Evolutionary conservation across 1,140 invertebrate species (phyloP).

Genomic region (Chelonus insularis): DNA sequence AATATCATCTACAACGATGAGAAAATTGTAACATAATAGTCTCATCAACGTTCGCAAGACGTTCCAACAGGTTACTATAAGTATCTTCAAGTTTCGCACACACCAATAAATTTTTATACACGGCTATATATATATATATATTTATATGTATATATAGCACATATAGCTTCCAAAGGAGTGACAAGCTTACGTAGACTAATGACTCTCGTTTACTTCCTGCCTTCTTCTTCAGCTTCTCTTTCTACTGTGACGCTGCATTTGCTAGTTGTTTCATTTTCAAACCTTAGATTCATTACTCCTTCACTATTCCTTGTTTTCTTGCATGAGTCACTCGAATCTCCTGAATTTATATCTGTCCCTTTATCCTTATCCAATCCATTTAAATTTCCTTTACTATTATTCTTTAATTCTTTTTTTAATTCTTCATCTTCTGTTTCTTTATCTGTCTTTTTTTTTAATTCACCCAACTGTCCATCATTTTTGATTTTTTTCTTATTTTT

Average conservation of each 20-base stretch:
- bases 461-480: constrained; percentile 47
- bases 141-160: constrained; percentile 4
- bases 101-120: not conserved
- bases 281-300: constrained; percentile 59
- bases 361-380: constrained; percentile 16
- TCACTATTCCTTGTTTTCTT: constrained; percentile 37
- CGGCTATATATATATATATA: constrained; percentile 11
- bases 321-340: not conserved
- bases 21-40: constrained; percentile 15
- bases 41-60: constrained; percentile 1
- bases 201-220: constrained; percentile 25
- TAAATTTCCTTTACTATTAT: not conserved
- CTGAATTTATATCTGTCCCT: constrained; percentile 27
- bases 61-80: not conserved
- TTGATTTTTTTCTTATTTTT: too few species aligned
- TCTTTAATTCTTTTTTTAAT: constrained; percentile 32
- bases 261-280: constrained; percentile 46
- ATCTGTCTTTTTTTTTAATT: not conserved
- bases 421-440: constrained; percentile 39
- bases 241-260: constrained; percentile 36
- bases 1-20: constrained; percentile 14
- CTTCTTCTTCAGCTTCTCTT: constrained; percentile 27
- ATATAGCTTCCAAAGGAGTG: constrained; percentile 18
- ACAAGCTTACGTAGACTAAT: constrained; percentile 17
- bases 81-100: constrained; percentile 7